Conservation (phyloP, 1,140 invertebrate species). For the Mylabris phalerata region DNA sequence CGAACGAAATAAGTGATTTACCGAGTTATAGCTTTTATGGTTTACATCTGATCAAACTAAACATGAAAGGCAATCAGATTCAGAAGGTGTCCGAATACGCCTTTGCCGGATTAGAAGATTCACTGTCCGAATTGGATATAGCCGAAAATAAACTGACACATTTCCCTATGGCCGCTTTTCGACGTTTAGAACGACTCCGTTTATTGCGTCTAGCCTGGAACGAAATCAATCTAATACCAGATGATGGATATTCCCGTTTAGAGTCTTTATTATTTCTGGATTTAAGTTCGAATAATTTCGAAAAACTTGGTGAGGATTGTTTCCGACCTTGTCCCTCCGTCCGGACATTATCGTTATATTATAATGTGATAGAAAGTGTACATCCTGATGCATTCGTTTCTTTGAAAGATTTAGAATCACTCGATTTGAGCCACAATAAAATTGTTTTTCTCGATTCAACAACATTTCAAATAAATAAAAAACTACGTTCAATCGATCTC, state of each 20-base stretch:
- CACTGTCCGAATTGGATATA: conserved; percentile 73
- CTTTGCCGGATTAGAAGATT: conserved; percentile 75
- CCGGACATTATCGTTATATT: conserved; percentile 72
- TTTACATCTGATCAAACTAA: conserved; percentile 71
- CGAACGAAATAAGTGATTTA: conserved; percentile 74
- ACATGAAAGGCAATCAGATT: conserved; percentile 75
- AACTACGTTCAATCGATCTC: conserved; percentile 73
- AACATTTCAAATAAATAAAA: conserved; percentile 67
- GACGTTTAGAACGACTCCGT: conserved; percentile 64
- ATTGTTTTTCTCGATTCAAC: conserved; percentile 64
- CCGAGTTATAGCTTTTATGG: conserved; percentile 83
- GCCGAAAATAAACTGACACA: conserved; percentile 76
- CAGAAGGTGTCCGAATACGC: conserved; percentile 68
- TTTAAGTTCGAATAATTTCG: conserved; percentile 80
- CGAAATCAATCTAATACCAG: conserved; percentile 63
- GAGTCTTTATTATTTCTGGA: conserved; percentile 70
- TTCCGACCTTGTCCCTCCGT: conserved; percentile 73
- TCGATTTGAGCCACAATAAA: conserved; percentile 84
- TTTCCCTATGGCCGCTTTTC: conserved; percentile 73
- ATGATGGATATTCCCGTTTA: conserved; percentile 64
- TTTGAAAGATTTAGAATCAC: conserved; percentile 65
- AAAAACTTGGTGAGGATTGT: conserved; percentile 63
- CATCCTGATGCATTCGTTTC: conserved; percentile 69
- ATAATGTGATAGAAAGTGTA: conserved; percentile 72
- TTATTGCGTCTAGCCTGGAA: conserved; percentile 78